Percentiles rank a stretch among this genome's conserved stretches.
These are phyloP conservation scores for Lithosia quadra DNA, from an alignment of 2,888 invertebrate species.

Conservation along the genomic window DNA sequence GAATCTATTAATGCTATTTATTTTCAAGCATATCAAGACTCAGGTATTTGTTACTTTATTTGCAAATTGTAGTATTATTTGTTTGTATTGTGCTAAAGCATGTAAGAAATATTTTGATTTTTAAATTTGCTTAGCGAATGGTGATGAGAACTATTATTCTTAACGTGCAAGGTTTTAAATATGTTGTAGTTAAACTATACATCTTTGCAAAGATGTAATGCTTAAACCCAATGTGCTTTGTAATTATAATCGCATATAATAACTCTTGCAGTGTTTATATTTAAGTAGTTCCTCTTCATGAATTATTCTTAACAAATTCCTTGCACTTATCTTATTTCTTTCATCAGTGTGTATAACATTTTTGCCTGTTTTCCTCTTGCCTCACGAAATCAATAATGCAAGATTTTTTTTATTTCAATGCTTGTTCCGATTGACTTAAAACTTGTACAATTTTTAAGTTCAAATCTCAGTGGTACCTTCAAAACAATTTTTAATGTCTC, in stretches of 20 bases:
- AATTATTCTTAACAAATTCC: background rate
- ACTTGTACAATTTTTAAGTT: background rate
- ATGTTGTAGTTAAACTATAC: background rate
- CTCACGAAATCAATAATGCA: background rate
- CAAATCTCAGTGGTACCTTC: background rate
- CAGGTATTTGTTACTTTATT: background rate
- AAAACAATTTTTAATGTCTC: background rate
- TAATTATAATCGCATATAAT: background rate
- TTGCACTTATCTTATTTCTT: background rate
- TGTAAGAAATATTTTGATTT: background rate
- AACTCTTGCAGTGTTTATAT: background rate
- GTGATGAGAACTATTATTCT: background rate
- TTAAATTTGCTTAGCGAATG: background rate
- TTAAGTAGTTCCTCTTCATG: background rate
- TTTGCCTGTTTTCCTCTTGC: background rate
- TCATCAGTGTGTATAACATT: too few relatives aligned
- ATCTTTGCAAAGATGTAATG: background rate
- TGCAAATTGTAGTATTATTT: background rate
- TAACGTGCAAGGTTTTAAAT: background rate
- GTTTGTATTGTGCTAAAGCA: background rate
- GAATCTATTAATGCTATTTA: background rate
- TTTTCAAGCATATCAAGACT: constrained; percentile 9
- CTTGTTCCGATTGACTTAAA: background rate
- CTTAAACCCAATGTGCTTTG: background rate
- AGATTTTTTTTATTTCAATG: background rate